A percentile compares a stretch with the other conserved stretches of the same genome.
Evolutionary conservation across 2,797 vertebrate species (phyloP).

Genomic region (Aplochiton taeniatus): DNA sequence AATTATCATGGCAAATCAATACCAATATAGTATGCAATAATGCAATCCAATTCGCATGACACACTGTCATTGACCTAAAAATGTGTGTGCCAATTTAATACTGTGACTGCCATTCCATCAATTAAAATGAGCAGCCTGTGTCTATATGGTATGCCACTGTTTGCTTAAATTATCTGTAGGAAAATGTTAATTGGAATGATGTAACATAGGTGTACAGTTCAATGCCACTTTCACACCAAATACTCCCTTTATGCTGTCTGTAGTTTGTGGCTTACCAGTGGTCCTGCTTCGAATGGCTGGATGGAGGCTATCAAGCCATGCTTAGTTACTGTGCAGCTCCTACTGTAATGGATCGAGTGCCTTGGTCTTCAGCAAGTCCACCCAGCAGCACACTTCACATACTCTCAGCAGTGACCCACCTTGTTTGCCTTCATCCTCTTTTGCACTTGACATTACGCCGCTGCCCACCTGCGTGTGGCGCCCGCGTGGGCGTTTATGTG

Average conservation of each 20-base stretch:
- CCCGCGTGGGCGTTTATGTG: no score
- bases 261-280: constrained; percentile 12
- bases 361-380: constrained; percentile 10
- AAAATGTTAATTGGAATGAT: constrained; percentile 18
- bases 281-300: constrained; percentile 22
- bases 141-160: no score
- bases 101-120: no score
- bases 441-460: neutral
- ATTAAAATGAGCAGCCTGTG: no score
- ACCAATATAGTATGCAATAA: no score
- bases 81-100: no score
- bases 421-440: constrained; percentile 15
- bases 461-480: no score
- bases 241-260: constrained; percentile 13
- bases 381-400: constrained; percentile 1
- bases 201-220: constrained; percentile 32
- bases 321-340: constrained; percentile 22
- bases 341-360: constrained; percentile 16
- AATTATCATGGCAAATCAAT: no score
- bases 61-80: no score
- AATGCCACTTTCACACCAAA: constrained; percentile 27
- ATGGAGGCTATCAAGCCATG: constrained; percentile 43
- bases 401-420: constrained; percentile 5
- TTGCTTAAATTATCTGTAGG: no score
- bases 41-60: no score